phyloP scores from a whole-genome alignment of 2,113 vertebrate species.

The Clupea harengus region DNA sequence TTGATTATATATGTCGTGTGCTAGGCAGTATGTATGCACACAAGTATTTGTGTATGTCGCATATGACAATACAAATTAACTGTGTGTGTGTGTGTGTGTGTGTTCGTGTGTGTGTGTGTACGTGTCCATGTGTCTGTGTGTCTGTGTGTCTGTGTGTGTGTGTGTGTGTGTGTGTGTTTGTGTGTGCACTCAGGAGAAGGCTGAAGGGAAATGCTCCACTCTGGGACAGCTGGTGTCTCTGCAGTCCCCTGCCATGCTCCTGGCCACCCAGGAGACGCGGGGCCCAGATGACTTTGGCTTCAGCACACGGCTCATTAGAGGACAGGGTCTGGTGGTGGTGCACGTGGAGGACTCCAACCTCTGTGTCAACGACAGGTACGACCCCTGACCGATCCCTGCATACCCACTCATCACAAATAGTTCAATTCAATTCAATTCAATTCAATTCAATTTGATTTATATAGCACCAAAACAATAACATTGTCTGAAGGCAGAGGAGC shows the following conservation, averaged over 20 bases:
- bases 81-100: not conserved
- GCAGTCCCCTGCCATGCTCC: conserved; percentile 62
- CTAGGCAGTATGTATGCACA: conserved; percentile 21
- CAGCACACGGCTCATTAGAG: conserved; percentile 48
- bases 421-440: no score
- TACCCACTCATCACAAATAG: not conserved
- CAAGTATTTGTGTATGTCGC: not conserved
- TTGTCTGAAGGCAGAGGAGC: no score
- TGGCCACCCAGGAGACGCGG: conserved; percentile 58
- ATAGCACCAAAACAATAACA: no score
- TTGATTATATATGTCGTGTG: conserved; percentile 14
- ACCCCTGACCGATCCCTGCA: not conserved
- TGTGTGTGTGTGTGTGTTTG: not conserved
- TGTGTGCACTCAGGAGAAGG: conserved; percentile 35
- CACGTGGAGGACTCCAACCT: conserved; percentile 54
- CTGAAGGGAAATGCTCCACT: conserved; percentile 45
- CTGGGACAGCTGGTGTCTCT: conserved; percentile 66
- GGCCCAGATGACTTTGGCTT: conserved; percentile 60
- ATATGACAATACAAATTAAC: not conserved
- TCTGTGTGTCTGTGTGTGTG: not conserved
- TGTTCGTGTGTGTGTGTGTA: not conserved
- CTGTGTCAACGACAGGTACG: conserved; percentile 66
- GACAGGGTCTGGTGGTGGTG: conserved; percentile 60
- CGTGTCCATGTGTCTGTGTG: not conserved
- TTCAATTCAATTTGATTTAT: no score